These are phyloP conservation scores for Datnioides undecimradiatus DNA, from an alignment of 2,113 vertebrate species.

Conservation along the genomic window DNA sequence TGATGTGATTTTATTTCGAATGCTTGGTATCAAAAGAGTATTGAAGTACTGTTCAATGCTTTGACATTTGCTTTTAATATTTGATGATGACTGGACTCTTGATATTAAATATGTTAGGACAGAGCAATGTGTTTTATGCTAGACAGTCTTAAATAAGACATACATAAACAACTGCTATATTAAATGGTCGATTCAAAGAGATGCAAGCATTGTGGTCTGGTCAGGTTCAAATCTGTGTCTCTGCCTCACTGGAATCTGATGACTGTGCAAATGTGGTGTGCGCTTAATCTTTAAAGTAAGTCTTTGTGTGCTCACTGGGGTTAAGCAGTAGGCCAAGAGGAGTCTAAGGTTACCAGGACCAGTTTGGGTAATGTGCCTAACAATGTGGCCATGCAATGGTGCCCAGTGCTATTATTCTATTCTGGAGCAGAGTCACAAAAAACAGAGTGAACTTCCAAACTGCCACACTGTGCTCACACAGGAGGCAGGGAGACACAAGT, in stretches of 20 bases:
- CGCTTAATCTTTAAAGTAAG: constrained; percentile 28
- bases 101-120: neutral
- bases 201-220: neutral
- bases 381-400: neutral
- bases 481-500: too few species aligned
- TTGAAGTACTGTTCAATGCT: too few species aligned
- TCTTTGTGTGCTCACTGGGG: constrained; percentile 1
- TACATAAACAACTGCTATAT: neutral
- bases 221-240: neutral
- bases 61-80: too few species aligned
- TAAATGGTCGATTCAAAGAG: neutral
- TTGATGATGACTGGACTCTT: neutral
- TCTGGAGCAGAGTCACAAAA: neutral
- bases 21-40: too few species aligned
- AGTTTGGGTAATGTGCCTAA: neutral
- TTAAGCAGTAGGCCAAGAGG: neutral
- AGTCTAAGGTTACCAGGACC: neutral
- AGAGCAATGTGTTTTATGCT: neutral
- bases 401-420: neutral
- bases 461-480: neutral
- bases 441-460: neutral
- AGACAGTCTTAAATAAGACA: neutral
- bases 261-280: constrained; percentile 4
- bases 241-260: neutral
- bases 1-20: too few species aligned